Evolutionary conservation across 2,888 invertebrate species (phyloP), one percentile per base, ranked within the genome.

Genomic region (Hypolimnas misippus): DNA sequence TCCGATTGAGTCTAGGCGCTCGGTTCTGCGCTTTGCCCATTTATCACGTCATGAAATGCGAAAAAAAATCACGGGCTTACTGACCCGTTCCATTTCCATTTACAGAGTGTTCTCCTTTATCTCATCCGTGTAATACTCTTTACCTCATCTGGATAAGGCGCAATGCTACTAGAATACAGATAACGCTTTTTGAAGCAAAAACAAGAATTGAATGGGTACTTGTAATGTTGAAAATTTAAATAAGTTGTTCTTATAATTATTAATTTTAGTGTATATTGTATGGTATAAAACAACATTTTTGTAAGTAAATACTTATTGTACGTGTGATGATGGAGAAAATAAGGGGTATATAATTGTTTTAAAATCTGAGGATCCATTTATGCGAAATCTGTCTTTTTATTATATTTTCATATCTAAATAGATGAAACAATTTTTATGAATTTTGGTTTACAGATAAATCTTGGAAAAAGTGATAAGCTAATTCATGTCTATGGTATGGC

Each of bases 51-150:
- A 79, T 77, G 83, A 78, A 79, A 82, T 74, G 81, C 76, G 81
- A 81, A 84, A 84, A 84, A 84, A 85, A 74, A 72, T 84, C 84
- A 79, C 82, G 70, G 71, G 76, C 75, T 79, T 79, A 83, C 83
- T 88, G 87, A 87, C 85, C 88, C 86, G 87, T 81, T 82, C 78
- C 83, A 84, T 87, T 87, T 85, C 86, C 84, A 87, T 89, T 87
- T 87, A 83, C 85, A 78, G 76, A 81, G 80, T 78, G 77, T 83
- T 83, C 79, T 78, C 75, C 77, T 80, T 85, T 83, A 86, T 84
- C 83, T 86, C 81, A 79, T 78, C 81, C 81, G 78, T 83, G 78
- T 81, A 82, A 83, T 82, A 77, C 78, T 75, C 73, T 78, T 78
- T 76, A 77, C 76, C 75, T 72, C 53, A 63, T 63, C 60, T 61